Base-by-base conservation (phyloP, 37 sponge, comb jelly and placozoan species). In the Chondrosia reniformis region DNA sequence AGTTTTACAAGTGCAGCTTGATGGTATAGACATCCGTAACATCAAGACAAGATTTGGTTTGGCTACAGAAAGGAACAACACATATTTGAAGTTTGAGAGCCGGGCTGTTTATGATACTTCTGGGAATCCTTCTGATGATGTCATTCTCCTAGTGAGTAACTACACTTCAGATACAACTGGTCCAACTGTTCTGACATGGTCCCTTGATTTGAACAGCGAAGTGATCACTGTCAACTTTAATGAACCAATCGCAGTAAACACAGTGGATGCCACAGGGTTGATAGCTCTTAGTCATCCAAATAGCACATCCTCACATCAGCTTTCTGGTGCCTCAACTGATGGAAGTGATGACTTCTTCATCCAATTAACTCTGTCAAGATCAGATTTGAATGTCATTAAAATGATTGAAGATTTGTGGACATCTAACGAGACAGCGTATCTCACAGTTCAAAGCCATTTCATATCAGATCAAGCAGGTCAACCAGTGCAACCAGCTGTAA, bases 321-420 rank as follows among this genome's bases (percentile, higher is more conserved):
- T 95, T 0, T 92, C 89, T 39, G 93, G 89, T 3, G 92, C 86
- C 2, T 17, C 24, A 8, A 92, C 96, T 13, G 37, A 25, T 5
- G 88, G 87, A 28, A 63, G 76, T 2, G 77, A 95, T 76, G 93
- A 79, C 27, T 95, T 92, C 63, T 34, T 63, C 10, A 62, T 95
- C 41, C 59, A 44, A 1, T 15, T 95, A 3, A 25, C 36, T 1
- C 76, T 91, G 15, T 67, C 79, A 24, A 89, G 56, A 0, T 38
- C 55, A 30, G 96, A 95, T 37, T 79, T 95, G 39, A 92, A 95
- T 79, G 83, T 59, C 1, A 85, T 95, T 38, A 89, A 91, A 71
- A 64, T 64, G 44, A 79, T 89, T 33, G 85, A 89, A 73, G 78
- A 81, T 33, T 80, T 95, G 13, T 95, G 96, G 89, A 81, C 72